A percentile compares a stretch with the other conserved stretches of the same genome.
Evolutionary conservation across 2,797 vertebrate genomes (phyloP).

Genomic region (Thripadectes ignobilis): DNA sequence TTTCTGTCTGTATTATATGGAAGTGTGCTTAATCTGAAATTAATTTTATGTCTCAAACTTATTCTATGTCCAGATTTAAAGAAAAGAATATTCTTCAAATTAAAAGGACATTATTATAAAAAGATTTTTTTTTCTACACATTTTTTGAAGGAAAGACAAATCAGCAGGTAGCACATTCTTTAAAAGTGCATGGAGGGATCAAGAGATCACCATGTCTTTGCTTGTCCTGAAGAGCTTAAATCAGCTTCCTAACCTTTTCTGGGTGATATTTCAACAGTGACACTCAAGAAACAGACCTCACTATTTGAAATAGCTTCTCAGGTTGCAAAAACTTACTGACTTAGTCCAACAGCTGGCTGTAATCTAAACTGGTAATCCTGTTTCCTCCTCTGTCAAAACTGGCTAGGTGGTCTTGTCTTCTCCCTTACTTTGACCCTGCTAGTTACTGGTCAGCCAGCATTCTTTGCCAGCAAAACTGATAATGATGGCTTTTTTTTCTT

Average conservation of each 20-base stretch:
- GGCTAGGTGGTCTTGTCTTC: not conserved
- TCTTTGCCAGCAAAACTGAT: not conserved
- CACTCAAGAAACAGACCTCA: not conserved
- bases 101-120: not conserved
- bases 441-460: not conserved
- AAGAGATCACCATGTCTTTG: not conserved
- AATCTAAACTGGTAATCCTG: not conserved
- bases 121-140: rapidly evolving
- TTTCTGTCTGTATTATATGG: not conserved
- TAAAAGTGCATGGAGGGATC: not conserved
- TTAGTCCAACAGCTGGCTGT: not conserved
- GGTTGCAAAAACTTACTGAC: not conserved
- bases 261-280: not conserved
- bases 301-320: not conserved
- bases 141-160: not conserved
- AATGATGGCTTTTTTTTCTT: not conserved
- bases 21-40: not conserved
- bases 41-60: not conserved
- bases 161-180: not conserved
- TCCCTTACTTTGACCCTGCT: not conserved
- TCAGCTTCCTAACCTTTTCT: not conserved
- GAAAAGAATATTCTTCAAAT: not conserved
- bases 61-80: not conserved
- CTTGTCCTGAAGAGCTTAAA: not conserved
- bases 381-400: not conserved